Evolutionary conservation across 2,797 vertebrate genomes (phyloP).

Genomic region (Taenioides sp.): DNA sequence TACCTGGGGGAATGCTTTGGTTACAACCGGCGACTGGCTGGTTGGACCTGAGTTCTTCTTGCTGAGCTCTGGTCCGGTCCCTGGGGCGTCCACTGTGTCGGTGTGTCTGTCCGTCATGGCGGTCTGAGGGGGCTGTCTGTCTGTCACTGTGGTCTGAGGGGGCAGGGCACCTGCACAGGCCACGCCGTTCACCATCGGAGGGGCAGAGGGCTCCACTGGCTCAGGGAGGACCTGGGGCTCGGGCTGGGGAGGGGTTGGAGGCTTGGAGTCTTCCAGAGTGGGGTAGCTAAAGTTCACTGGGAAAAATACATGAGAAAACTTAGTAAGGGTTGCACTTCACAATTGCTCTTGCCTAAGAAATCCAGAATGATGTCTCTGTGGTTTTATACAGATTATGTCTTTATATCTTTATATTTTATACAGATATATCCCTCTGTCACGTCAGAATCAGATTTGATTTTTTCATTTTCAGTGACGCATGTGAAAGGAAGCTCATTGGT

Average conservation of each 20-base stretch:
- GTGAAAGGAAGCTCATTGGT: too few relatives aligned
- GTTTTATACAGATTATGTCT: too few relatives aligned
- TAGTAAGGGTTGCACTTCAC: neutral
- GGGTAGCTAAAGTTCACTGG: conserved; percentile 96
- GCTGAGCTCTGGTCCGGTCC: conserved; percentile 60
- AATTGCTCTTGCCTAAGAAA: too few relatives aligned
- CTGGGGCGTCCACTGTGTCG: conserved; percentile 52
- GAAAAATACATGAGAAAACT: neutral
- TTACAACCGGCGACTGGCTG: conserved; percentile 65
- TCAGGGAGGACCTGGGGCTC: conserved; percentile 64
- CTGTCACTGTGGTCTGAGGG: conserved; percentile 50
- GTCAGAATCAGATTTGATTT: too few relatives aligned
- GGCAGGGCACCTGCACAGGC: conserved; percentile 61
- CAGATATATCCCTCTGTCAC: too few relatives aligned
- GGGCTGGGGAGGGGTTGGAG: conserved; percentile 65
- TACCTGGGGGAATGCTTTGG: conserved; percentile 88
- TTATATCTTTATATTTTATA: too few relatives aligned
- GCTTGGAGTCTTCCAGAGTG: conserved; percentile 89
- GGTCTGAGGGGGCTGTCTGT: conserved; percentile 59
- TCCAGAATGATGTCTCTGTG: too few relatives aligned
- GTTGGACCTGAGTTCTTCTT: conserved; percentile 38
- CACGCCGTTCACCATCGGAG: conserved; percentile 68
- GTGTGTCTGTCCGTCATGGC: conserved; percentile 60
- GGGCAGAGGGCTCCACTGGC: conserved; percentile 50
- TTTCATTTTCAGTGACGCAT: too few relatives aligned